Base-by-base conservation (phyloP, 2,888 invertebrate genomes). In the Synanthedon myopaeformis region DNA sequence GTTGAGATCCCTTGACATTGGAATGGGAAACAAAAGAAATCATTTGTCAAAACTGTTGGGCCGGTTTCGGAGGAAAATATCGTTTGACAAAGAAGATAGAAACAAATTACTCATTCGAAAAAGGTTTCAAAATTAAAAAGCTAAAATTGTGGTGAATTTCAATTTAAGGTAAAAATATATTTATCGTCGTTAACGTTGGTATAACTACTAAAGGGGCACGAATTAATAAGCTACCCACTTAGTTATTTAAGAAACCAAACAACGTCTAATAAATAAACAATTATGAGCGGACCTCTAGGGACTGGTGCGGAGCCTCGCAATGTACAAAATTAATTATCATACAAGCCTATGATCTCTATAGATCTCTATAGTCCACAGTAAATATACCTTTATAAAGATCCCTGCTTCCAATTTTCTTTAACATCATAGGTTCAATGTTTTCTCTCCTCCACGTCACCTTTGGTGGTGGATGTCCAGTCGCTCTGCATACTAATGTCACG, bases 391-490 rank as follows among this genome's bases (percentile, higher is more conserved):
- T 56, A 52, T 56, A 54, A 35, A 54, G 42, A 35, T 57, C 56
- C 54, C 55, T 53, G 23, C 53, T 35, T 13, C 52, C 49, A 50
- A 41, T 23, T 51, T 81, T 82, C 51, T 82, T 76, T 51, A 84
- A 65, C 41, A 80, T 62, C 53, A 84, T 78, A 58, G 75, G 70
- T 59, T 84, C 82, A 49, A 90, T 89, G 64, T 91, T 90, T 70
- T 92, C 92, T 41, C 92, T 76, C 58, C 90, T 82, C 94, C 94
- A 94, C 53, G 89, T 91, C 61, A 93, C 92, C 52, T 88, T 89
- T 5, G 93, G 93, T 42, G 82, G 75, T 0, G 93, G 94, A 60
- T 91, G 91, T 48, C 94, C 92, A 5, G 90, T 91, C 12, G 93
- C 93, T 50, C 90, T 90, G 65, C 94, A 94, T 35, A 89, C 87